Base-by-base conservation (phyloP, 2,113 vertebrate species). In the Prietella phreatophila region DNA sequence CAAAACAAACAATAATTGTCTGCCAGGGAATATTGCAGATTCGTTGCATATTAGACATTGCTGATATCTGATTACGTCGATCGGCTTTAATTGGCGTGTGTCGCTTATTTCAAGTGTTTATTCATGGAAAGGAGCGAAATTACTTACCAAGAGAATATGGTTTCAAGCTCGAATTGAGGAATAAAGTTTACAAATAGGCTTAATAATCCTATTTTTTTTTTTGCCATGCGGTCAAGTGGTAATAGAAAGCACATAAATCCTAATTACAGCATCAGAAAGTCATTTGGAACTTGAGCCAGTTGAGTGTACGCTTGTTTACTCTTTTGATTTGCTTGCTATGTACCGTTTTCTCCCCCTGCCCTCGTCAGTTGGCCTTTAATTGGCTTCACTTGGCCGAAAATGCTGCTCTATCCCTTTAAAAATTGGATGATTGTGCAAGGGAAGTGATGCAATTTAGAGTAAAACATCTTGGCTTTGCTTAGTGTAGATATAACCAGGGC, bases 361-460 rank as follows among this genome's bases (percentile, higher is more conserved):
- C 30, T 86, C 83, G 56, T 90, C 86, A 76, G 73, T 55, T 82
- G 85, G 53, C 71, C 85, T 85, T 87, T 87, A 91, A 89, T 89
- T 91, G 90, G 88, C 90, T 91, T 91, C 90, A 83, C 88, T 91
- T 88, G 88, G 86, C 90, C 87, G 85, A 90, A 90, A 90, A 87
- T 89, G 84, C 87, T 87, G 88, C 90, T 63, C 47, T 89, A 87
- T 80, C 85, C 82, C 83, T 76, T 47, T 36, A 22, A 50, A 87
- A 89, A 91, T 88, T 91, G 86, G 86, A 82, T 79, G 88, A 88
- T 87, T 58, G 87, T 88, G 89, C 75, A 76, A 85, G 76, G 75
- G 75, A 84, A 85, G 83, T 92, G 90, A 92, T 90, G 91, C 88
- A 91, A 91, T 91, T 87, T 87, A 78, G 75, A 86, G 87, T 87